These are phyloP conservation scores for Crax fasciolata DNA, from an alignment of 2,797 vertebrate genomes.

Conservation along the genomic window DNA sequence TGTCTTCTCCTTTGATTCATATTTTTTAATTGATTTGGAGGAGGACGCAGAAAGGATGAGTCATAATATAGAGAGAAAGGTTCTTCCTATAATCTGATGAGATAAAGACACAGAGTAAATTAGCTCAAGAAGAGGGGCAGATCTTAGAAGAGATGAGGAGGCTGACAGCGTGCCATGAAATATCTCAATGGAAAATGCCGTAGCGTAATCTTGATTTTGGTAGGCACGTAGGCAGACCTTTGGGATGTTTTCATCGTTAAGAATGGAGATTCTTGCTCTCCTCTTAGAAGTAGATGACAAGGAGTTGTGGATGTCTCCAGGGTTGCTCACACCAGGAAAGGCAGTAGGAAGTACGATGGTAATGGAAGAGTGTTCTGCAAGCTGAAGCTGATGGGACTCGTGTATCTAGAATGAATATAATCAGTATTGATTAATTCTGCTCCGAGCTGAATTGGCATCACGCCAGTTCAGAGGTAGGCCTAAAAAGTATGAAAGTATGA, in stretches of 20 bases:
- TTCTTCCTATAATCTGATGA: not conserved
- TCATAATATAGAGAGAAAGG: not conserved
- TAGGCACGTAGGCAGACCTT: not conserved
- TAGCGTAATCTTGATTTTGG: not conserved
- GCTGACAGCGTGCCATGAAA: not conserved
- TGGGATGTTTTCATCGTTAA: not conserved
- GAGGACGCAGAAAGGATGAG: not conserved
- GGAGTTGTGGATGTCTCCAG: not conserved
- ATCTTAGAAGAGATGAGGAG: not conserved
- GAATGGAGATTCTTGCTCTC: not conserved
- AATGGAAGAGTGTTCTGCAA: not conserved
- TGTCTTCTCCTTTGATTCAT: constrained; percentile 30
- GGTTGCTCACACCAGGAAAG: not conserved
- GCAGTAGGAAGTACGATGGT: not conserved
- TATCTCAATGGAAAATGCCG: not conserved
- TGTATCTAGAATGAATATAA: not conserved
- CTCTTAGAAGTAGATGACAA: constrained; percentile 40
- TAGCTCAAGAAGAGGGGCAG: not conserved
- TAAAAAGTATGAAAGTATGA: not conserved
- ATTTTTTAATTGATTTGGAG: constrained; percentile 36
- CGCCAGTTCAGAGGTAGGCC: not conserved
- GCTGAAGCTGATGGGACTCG: not conserved
- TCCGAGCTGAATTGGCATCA: not conserved
- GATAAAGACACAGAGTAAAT: not conserved
- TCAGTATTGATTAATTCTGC: constrained; percentile 19